phyloP scores from a whole-genome alignment of 2,888 invertebrate genomes.

The Catotricha subobsoleta region DNA sequence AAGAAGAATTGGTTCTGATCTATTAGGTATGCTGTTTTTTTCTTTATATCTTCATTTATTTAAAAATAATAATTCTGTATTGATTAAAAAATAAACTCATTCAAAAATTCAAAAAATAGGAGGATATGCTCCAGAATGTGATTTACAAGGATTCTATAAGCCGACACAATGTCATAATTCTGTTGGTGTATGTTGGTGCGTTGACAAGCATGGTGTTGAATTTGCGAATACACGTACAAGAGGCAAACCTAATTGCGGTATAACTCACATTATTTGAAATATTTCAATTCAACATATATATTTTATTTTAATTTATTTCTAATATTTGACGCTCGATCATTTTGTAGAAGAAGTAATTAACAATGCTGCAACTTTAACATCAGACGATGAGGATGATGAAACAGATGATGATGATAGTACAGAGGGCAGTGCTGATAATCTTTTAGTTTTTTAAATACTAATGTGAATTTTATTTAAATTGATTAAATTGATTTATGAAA shows the following conservation, averaged over 20 bases:
- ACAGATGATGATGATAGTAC: constrained; percentile 41
- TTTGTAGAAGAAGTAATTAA: constrained; percentile 32
- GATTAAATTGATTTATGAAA: no score
- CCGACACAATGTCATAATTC: constrained; percentile 75
- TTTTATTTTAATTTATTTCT: neutral
- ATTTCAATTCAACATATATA: neutral
- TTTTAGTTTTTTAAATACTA: constrained; percentile 51
- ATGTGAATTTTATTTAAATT: no score
- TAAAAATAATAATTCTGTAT: no score
- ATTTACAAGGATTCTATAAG: constrained; percentile 70
- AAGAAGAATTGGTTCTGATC: constrained; percentile 51
- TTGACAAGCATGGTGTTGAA: constrained; percentile 80
- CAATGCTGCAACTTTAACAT: constrained; percentile 39
- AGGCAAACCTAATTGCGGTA: constrained; percentile 64
- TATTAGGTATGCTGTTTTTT: constrained; percentile 44
- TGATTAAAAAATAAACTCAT: no score
- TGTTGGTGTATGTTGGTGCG: constrained; percentile 83
- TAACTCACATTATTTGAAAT: constrained; percentile 19
- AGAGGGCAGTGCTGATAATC: constrained; percentile 62
- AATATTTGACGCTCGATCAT: neutral
- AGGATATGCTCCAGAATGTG: constrained; percentile 64
- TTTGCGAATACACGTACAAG: constrained; percentile 66
- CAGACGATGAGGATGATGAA: constrained; percentile 48
- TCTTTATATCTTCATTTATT: no score
- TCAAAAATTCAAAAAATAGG: no score